Evolutionary conservation across 1,140 invertebrate genomes (phyloP).

Genomic region (Ceratoteleas bidentatus): DNA sequence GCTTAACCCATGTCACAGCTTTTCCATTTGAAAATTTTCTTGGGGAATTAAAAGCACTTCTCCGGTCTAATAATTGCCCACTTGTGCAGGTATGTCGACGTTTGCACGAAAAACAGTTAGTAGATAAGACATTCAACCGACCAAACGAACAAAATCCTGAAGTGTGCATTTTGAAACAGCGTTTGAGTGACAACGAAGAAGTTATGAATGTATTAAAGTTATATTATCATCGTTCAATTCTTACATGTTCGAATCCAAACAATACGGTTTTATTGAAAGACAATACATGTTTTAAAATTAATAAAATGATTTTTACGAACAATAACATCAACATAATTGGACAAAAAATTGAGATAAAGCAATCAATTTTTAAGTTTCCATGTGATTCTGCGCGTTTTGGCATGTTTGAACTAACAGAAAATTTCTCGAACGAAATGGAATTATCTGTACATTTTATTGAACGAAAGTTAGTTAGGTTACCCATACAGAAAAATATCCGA

Average conservation of each 20-base stretch:
- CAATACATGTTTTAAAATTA: constrained; percentile 24
- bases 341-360: constrained; percentile 13
- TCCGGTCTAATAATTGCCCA: constrained; percentile 9
- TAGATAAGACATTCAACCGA: not conserved
- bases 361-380: constrained; percentile 46
- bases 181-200: not conserved
- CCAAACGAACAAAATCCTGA: not conserved
- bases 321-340: constrained; percentile 26
- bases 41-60: no score
- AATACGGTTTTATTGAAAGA: constrained; percentile 29
- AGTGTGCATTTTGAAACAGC: not conserved
- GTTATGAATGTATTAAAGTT: not conserved
- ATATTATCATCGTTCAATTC: constrained; percentile 10
- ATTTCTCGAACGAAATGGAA: not conserved
- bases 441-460: not conserved
- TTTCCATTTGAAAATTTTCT: constrained; percentile 41
- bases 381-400: constrained; percentile 38
- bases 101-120: constrained; percentile 23
- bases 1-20: constrained; percentile 15
- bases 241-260: constrained; percentile 14
- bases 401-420: constrained; percentile 30
- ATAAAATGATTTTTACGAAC: constrained; percentile 9
- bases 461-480: constrained; percentile 28
- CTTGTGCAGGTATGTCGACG: constrained; percentile 20
- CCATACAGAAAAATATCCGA: constrained; percentile 7